A percentile compares a stretch with the other conserved stretches of the same genome.
Evolutionary conservation across 2,113 vertebrate genomes (phyloP).

Genomic region (Aplodontia rufa): DNA sequence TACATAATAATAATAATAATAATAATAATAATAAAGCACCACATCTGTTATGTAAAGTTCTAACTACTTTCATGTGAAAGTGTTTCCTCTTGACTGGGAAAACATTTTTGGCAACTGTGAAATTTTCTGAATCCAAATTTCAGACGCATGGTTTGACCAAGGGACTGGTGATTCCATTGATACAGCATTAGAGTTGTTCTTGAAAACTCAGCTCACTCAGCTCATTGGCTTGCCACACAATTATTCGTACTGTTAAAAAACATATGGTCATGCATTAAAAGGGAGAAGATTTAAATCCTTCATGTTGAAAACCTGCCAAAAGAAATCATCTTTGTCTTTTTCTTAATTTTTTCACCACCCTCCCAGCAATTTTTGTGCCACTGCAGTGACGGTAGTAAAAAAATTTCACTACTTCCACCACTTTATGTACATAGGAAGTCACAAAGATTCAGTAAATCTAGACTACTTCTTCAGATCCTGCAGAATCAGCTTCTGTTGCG

Average conservation of each 20-base stretch:
- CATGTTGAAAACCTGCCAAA: background rate
- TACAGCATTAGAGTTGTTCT: background rate
- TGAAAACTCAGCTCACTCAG: conserved; percentile 8
- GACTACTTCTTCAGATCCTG: background rate
- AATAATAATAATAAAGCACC: conserved; percentile 81
- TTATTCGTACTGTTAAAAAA: conserved; percentile 10
- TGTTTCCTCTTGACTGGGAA: conserved; percentile 85
- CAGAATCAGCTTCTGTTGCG: background rate
- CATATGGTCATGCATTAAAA: background rate
- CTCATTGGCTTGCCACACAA: background rate
- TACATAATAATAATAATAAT: conserved; percentile 79
- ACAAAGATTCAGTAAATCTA: background rate
- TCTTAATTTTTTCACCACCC: background rate
- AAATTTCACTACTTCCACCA: background rate
- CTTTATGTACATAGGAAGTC: background rate
- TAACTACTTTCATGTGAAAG: conserved; percentile 82
- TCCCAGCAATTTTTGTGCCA: conserved; percentile 13
- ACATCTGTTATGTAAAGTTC: conserved; percentile 81
- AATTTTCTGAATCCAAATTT: conserved; percentile 73
- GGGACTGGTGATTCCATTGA: background rate
- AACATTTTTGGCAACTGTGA: conserved; percentile 53
- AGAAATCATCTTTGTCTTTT: background rate
- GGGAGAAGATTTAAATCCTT: conserved; percentile 3
- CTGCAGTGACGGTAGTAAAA: background rate
- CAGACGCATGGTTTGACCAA: conserved; percentile 17